A percentile compares a stretch with the other conserved stretches of the same genome.
phyloP scores from a whole-genome alignment of 2,113 vertebrate genomes.

The Kryptolebias marmoratus region DNA sequence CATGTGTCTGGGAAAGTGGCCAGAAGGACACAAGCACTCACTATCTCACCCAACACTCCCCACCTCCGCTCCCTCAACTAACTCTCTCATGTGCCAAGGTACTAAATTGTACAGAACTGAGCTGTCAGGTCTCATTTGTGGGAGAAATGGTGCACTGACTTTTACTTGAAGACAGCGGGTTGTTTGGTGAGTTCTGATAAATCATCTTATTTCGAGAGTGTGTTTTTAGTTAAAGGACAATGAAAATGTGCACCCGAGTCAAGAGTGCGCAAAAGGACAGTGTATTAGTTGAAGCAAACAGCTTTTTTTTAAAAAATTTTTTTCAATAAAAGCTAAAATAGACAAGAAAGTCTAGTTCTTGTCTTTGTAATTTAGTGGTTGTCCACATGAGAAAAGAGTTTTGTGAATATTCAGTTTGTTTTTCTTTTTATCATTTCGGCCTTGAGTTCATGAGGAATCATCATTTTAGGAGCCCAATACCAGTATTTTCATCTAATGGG shows the following conservation, averaged over 20 bases:
- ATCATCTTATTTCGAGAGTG: constrained; percentile 26
- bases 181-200: constrained; percentile 57
- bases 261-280: neutral
- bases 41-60: constrained; percentile 1
- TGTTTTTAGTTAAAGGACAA: constrained; percentile 8
- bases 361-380: neutral
- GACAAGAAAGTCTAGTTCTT: neutral
- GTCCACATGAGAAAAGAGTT: neutral
- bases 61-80: neutral
- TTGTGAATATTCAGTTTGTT: no score
- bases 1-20: constrained; percentile 75
- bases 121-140: constrained; percentile 69
- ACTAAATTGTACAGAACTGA: constrained; percentile 76
- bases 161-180: constrained; percentile 59
- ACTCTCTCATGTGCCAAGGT: constrained; percentile 53
- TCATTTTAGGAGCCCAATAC: no score
- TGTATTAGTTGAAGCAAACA: neutral
- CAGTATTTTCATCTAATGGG: no score
- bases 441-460: no score
- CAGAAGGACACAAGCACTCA: constrained; percentile 49
- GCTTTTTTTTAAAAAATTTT: neutral
- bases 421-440: no score
- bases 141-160: constrained; percentile 41
- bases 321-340: neutral
- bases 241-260: neutral